These are phyloP conservation scores for Illadopsis cleaveri DNA, from an alignment of 2,113 vertebrate genomes.

Conservation along the genomic window DNA sequence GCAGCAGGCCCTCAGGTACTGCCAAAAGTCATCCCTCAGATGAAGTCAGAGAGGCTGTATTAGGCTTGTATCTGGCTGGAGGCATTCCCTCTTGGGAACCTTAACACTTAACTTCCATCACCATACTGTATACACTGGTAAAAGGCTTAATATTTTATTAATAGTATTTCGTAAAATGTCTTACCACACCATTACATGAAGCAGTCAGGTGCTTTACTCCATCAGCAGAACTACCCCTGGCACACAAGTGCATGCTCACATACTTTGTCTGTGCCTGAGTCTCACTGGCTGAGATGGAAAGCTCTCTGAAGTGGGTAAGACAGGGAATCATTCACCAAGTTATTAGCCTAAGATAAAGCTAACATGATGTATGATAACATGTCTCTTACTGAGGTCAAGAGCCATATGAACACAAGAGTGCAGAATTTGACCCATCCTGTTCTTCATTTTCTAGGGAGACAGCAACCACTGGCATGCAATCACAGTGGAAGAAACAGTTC, in stretches of 20 bases:
- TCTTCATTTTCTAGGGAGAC: not conserved
- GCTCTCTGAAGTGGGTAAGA: not conserved
- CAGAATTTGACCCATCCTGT: not conserved
- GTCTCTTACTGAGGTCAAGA: not conserved
- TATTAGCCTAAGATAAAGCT: not conserved
- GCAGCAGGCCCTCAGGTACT: not conserved
- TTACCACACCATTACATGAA: not conserved
- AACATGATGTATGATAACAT: not conserved
- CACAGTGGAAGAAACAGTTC: not conserved
- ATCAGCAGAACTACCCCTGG: not conserved
- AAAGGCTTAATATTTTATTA: not conserved
- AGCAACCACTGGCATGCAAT: not conserved
- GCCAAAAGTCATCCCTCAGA: not conserved
- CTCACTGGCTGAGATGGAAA: not conserved
- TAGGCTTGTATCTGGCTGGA: not conserved
- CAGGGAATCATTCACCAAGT: not conserved
- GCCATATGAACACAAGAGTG: not conserved
- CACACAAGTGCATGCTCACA: rapidly evolving
- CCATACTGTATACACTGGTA: not conserved
- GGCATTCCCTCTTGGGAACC: not conserved
- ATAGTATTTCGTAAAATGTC: not conserved
- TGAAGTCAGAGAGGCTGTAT: not conserved
- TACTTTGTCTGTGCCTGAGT: not conserved
- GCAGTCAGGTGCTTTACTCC: not conserved
- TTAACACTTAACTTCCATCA: not conserved